Conservation (phyloP, 2,113 vertebrate species). For the Alectura lathami region DNA sequence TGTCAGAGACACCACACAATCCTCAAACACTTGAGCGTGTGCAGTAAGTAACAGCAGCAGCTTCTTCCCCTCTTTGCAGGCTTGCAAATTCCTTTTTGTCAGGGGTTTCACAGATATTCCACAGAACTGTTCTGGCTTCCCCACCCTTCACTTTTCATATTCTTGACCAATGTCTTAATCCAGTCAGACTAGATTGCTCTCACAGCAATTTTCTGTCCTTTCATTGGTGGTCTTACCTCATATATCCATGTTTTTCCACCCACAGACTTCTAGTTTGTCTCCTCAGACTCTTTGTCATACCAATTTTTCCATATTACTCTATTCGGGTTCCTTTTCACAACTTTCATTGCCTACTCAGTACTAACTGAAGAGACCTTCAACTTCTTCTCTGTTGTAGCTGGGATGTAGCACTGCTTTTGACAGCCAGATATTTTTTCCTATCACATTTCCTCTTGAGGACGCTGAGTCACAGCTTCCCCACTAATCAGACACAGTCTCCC, state of each 20-base stretch:
- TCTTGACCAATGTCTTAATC: accelerated
- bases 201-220: background rate
- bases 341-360: background rate
- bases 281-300: background rate
- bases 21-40: background rate
- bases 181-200: background rate
- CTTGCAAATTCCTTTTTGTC: background rate
- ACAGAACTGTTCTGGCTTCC: background rate
- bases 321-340: background rate
- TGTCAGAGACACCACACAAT: background rate
- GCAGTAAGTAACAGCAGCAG: background rate
- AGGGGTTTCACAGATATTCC: background rate
- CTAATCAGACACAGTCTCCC: background rate
- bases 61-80: background rate
- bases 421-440: background rate
- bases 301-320: background rate
- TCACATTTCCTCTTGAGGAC: background rate
- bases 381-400: background rate
- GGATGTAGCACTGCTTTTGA: background rate
- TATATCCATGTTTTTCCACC: background rate
- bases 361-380: background rate
- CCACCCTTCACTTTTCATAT: background rate
- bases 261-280: background rate
- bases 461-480: background rate
- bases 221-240: background rate